Conservation (phyloP, 2,888 invertebrate species). For the Amitus sp. region DNA sequence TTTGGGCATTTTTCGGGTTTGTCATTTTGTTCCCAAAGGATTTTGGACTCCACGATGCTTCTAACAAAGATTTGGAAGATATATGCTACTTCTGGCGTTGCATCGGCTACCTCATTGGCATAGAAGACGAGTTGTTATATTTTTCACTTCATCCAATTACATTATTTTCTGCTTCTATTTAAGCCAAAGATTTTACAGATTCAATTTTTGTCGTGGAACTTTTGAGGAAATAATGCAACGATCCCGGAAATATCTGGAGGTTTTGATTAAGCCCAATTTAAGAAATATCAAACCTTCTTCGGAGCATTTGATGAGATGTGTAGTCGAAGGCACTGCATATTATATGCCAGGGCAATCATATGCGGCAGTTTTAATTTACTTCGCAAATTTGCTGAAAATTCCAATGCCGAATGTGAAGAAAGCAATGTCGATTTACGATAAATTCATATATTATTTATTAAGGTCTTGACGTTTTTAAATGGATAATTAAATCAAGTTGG, state of each 20-base stretch:
- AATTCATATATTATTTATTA: not conserved
- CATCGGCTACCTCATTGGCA: slow-evolving; percentile 68
- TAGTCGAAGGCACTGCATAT: slow-evolving; percentile 52
- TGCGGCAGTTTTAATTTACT: slow-evolving; percentile 48
- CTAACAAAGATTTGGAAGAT: slow-evolving; percentile 65
- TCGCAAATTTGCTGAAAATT: slow-evolving; percentile 51
- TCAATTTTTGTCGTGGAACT: not conserved
- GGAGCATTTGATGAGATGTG: slow-evolving; percentile 63
- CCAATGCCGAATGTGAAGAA: slow-evolving; percentile 36
- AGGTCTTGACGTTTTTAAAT: too few species aligned
- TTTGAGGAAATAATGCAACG: slow-evolving; percentile 1
- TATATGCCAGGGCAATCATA: slow-evolving; percentile 50
- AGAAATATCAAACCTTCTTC: slow-evolving; percentile 53
- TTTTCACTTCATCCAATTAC: too few species aligned
- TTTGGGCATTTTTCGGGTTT: slow-evolving; percentile 67
- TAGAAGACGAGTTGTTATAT: slow-evolving; percentile 54
- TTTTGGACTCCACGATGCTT: slow-evolving; percentile 59
- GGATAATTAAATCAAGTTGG: too few species aligned
- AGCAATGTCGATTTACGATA: not conserved
- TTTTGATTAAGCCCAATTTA: slow-evolving; percentile 56
- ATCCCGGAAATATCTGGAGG: slow-evolving; percentile 24
- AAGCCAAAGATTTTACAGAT: not conserved
- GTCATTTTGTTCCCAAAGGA: slow-evolving; percentile 63
- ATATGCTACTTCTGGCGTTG: slow-evolving; percentile 69
- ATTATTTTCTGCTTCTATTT: not conserved